Evolutionary conservation across 30 jellyfish, hydroid and myxozoan genomes (phyloP).

Genomic region (Aurelia sp.): DNA sequence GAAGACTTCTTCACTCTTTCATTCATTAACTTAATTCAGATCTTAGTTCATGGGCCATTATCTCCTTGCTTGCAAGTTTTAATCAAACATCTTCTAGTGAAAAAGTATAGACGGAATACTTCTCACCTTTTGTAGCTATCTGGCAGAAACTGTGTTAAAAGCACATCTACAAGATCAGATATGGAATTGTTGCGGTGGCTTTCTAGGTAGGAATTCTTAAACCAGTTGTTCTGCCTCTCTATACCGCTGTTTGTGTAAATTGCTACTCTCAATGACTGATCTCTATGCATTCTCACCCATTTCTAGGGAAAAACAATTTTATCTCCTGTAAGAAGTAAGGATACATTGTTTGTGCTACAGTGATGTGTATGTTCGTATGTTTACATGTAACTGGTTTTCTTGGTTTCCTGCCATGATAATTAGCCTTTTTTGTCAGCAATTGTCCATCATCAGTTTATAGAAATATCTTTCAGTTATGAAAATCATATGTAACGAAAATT

Average conservation of each 20-base stretch:
- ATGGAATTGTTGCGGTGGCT: slow-evolving; percentile 41
- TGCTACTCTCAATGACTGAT: slow-evolving; percentile 32
- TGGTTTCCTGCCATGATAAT: no score
- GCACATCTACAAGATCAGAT: slow-evolving; percentile 45
- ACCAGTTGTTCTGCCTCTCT: slow-evolving; percentile 66
- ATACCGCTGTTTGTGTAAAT: slow-evolving; percentile 59
- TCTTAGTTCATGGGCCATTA: no score
- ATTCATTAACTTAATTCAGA: no score
- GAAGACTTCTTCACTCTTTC: neutral
- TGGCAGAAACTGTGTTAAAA: slow-evolving; percentile 55
- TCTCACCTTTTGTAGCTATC: slow-evolving; percentile 67
- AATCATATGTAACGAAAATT: no score
- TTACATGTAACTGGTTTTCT: no score
- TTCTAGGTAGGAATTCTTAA: slow-evolving; percentile 53
- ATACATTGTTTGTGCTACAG: no score
- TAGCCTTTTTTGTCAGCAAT: no score
- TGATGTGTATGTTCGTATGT: no score
- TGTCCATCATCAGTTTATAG: no score
- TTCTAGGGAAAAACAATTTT: neutral
- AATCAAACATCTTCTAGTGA: neutral
- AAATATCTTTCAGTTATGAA: no score
- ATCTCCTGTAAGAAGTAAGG: no score
- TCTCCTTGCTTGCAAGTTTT: no score
- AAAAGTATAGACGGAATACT: neutral
- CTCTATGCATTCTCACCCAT: slow-evolving; percentile 47